Evolutionary conservation across 35 echinoderm and acorn worm genomes (phyloP).

Genomic region (Heliocidaris erythrogramma): DNA sequence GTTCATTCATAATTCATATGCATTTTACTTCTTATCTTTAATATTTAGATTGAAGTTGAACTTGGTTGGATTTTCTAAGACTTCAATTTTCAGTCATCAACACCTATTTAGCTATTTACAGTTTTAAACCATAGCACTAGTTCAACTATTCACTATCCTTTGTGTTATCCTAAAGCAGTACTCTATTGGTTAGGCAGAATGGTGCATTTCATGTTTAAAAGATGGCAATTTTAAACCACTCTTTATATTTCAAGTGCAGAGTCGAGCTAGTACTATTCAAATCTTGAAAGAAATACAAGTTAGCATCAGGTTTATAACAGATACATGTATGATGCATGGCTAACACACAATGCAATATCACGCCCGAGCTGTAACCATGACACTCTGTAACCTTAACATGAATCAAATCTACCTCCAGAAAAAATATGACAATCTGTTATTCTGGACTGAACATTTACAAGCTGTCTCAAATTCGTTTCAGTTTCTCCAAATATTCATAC

Average conservation of each 20-base stretch:
- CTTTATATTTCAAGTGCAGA: background rate
- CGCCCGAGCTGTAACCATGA: background rate
- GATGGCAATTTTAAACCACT: background rate
- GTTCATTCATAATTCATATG: too few species aligned
- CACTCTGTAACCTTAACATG: background rate
- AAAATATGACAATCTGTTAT: background rate
- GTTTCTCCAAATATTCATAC: background rate
- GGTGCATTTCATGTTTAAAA: slow-evolving; percentile 12
- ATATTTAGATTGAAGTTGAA: too few species aligned
- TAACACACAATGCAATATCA: background rate
- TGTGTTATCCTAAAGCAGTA: background rate
- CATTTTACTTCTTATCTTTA: too few species aligned
- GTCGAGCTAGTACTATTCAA: background rate
- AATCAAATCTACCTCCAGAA: background rate
- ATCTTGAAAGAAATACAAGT: background rate
- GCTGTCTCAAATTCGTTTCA: background rate
- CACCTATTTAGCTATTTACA: background rate
- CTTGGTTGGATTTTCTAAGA: too few species aligned
- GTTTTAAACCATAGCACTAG: too few species aligned
- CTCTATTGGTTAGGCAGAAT: background rate
- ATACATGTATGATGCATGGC: background rate
- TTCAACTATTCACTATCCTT: background rate
- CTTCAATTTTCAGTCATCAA: too few species aligned
- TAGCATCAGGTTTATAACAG: background rate
- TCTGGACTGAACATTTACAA: background rate